Evolutionary conservation across 2,797 vertebrate genomes (phyloP), one percentile per base, ranked within the genome.

Genomic region (Emydoidea blandingii): DNA sequence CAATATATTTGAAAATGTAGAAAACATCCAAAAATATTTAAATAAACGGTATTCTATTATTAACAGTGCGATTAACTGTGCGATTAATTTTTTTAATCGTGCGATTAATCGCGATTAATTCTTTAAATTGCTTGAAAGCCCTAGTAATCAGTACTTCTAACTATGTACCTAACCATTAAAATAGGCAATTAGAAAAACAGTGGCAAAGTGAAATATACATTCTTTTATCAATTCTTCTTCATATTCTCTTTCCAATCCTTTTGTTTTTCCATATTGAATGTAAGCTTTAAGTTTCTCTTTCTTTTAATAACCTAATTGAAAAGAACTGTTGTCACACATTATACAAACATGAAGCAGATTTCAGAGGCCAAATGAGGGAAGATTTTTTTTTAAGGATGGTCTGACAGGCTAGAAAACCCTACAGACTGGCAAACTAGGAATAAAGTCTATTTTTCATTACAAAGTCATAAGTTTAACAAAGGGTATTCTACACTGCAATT

Each of bases 381-480:
- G 12, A 50, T 0, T 29, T 5, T 16, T 16, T 87, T 93, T 81
- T 82, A 90, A 80, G 27, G 27, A 31, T 1, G 5, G 27, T 21
- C 41, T 0, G 0, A 74, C 49, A 31, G 1, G 18, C 76, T 34
- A 34, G 34, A 79, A 27, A 2, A 59, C 7, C 62, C 76, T 18
- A 34, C 8, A 34, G 47, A 52, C 34, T 18, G 56, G 3, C 44
- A 11, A 31, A 9, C 5, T 6, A 81, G 34, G 54, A 88, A 91
- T 16, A 3, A 37, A 31, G 59, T 87, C 79, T 41, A 44, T 9
- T 6, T 84, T 25, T 79, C n/a, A 52, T 7, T 81, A 31, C 19
- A 84, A 88, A 87, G 57, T 44, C 83, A 19, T 8, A 89, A 79
- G 21, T 76, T 9, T 65, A 65, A 65, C 62, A 65, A 65, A 19